Conservation (phyloP, 2,797 vertebrate genomes). For the Orestias chungarensis region DNA sequence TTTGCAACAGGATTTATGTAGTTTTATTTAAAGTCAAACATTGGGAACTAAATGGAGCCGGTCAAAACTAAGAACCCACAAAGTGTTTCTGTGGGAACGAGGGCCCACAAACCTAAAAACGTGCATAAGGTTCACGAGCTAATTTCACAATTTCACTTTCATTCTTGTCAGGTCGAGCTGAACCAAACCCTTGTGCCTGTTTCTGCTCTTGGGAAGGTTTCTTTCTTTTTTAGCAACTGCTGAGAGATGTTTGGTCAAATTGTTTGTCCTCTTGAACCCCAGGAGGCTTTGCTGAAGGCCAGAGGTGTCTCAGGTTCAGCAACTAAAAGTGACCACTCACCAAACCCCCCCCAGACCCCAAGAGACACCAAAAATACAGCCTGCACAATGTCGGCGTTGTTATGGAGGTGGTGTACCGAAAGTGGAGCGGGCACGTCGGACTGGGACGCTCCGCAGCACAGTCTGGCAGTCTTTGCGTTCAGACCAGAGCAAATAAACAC, state of each 20-base stretch:
- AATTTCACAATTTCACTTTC: constrained; percentile 55
- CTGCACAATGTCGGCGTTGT: constrained; percentile 67
- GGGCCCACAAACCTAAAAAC: constrained; percentile 47
- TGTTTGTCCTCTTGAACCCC: constrained; percentile 64
- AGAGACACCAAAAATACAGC: constrained; percentile 63
- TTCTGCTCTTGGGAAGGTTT: constrained; percentile 48
- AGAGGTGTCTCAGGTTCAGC: constrained; percentile 63
- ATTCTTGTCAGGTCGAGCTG: constrained; percentile 51
- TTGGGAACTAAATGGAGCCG: constrained; percentile 28
- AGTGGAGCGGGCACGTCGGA: constrained; percentile 57
- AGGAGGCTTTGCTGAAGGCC: constrained; percentile 55
- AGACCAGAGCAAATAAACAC: constrained; percentile 74
- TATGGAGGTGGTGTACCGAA: constrained; percentile 48
- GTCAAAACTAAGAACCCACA: constrained; percentile 44
- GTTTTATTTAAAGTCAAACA: constrained; percentile 60
- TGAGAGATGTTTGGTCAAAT: constrained; percentile 63
- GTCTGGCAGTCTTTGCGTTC: constrained; percentile 68
- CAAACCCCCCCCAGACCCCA: constrained; percentile 32
- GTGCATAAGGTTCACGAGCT: constrained; percentile 39
- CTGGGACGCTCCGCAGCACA: constrained; percentile 52
- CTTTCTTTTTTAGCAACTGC: constrained; percentile 68
- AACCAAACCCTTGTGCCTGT: constrained; percentile 58
- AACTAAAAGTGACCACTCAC: constrained; percentile 63
- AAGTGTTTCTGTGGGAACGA: constrained; percentile 54
- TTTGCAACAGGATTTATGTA: constrained; percentile 12